phyloP scores from a whole-genome alignment of 92 coral and sea anemone genomes.

The Micromussa lordhowensis region DNA sequence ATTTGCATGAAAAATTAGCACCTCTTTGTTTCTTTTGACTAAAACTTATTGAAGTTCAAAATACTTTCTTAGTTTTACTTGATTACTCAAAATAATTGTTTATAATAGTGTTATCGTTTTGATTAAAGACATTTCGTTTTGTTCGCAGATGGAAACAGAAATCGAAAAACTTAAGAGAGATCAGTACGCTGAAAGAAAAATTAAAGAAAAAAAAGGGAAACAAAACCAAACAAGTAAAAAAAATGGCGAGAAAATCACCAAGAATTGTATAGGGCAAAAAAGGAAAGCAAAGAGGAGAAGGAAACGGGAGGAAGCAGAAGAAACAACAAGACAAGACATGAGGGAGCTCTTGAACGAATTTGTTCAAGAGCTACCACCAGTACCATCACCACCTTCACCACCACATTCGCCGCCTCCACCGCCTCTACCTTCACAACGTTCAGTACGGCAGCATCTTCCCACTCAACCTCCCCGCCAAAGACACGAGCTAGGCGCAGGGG shows the following conservation, averaged over 20 bases:
- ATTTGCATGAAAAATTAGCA: neutral
- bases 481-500: no score
- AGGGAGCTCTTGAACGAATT: no score
- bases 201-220: neutral
- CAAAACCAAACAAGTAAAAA: neutral
- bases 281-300: neutral
- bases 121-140: neutral
- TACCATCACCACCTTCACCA: no score
- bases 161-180: neutral
- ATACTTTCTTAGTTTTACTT: neutral
- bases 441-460: no score
- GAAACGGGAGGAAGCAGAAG: neutral
- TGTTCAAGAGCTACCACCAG: no score
- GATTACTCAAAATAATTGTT: neutral
- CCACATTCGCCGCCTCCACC: no score
- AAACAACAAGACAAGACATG: no score
- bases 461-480: no score
- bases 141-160: neutral
- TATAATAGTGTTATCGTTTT: neutral
- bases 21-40: neutral
- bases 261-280: neutral
- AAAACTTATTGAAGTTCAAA: neutral
- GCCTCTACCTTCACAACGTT: no score
- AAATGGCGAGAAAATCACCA: neutral
- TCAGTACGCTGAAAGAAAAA: neutral